phyloP scores from a whole-genome alignment of 2,113 vertebrate genomes.

The Zapus hudsonius region DNA sequence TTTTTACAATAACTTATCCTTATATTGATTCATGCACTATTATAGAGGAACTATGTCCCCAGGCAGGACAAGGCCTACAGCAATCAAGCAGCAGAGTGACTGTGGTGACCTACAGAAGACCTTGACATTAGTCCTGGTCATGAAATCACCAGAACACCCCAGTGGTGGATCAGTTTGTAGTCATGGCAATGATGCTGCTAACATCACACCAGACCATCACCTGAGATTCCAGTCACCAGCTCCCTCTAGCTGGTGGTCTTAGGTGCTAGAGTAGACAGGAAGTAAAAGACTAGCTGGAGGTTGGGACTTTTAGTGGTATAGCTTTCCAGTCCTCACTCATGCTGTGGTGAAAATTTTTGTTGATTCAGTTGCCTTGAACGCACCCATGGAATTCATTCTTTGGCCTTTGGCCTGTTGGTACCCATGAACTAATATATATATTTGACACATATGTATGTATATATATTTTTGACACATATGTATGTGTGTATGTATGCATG shows the following conservation, averaged over 20 bases:
- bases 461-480: too few species aligned
- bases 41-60: not conserved
- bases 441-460: too few species aligned
- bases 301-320: not conserved
- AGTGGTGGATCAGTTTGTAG: not conserved
- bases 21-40: not conserved
- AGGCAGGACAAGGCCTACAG: not conserved
- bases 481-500: not conserved
- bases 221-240: not conserved
- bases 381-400: not conserved
- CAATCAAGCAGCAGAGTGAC: not conserved
- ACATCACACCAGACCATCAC: not conserved
- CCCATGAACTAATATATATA: too few species aligned
- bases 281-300: not conserved
- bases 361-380: not conserved
- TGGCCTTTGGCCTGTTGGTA: not conserved
- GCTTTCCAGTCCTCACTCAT: not conserved
- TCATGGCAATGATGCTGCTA: not conserved
- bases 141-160: not conserved
- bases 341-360: not conserved
- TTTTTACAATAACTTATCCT: constrained; percentile 18
- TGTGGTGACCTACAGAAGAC: not conserved
- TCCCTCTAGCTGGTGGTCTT: too few species aligned
- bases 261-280: not conserved
- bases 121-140: not conserved